These are phyloP conservation scores for Coelogynopora nodosa DNA, from an alignment of 2,888 invertebrate species.

Conservation along the genomic window DNA sequence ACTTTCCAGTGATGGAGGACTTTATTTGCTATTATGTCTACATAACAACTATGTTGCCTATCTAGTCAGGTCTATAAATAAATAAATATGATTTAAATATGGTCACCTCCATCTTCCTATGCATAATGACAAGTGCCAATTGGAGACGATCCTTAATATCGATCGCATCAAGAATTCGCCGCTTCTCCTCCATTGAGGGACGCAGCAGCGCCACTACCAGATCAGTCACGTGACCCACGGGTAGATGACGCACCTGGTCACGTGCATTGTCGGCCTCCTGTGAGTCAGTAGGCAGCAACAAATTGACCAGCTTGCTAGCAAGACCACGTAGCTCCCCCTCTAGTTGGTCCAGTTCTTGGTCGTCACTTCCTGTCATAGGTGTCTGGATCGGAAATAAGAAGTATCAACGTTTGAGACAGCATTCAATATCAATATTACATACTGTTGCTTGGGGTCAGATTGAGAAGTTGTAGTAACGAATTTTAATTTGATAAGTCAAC, in stretches of 20 bases:
- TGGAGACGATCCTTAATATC: slow-evolving; percentile 62
- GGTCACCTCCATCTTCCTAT: slow-evolving; percentile 63
- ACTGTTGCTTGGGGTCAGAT: too few relatives aligned
- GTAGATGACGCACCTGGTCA: background rate
- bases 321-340: background rate
- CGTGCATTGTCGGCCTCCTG: background rate
- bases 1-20: too few relatives aligned
- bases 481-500: too few relatives aligned
- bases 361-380: background rate
- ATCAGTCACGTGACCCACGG: slow-evolving; percentile 60
- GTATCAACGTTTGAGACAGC: too few relatives aligned
- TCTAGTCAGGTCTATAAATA: too few relatives aligned
- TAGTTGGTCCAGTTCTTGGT: background rate
- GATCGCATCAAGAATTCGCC: slow-evolving; percentile 63
- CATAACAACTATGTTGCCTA: too few relatives aligned
- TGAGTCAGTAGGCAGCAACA: background rate
- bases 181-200: slow-evolving; percentile 63
- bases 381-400: too few relatives aligned
- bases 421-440: too few relatives aligned
- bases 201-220: slow-evolving; percentile 62
- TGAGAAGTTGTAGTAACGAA: too few relatives aligned
- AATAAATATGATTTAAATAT: too few relatives aligned
- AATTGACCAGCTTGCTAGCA: background rate
- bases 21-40: too few relatives aligned
- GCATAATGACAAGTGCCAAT: slow-evolving; percentile 60